Evolutionary conservation across 2,888 invertebrate species (phyloP).

Genomic region (Operophtera brumata): DNA sequence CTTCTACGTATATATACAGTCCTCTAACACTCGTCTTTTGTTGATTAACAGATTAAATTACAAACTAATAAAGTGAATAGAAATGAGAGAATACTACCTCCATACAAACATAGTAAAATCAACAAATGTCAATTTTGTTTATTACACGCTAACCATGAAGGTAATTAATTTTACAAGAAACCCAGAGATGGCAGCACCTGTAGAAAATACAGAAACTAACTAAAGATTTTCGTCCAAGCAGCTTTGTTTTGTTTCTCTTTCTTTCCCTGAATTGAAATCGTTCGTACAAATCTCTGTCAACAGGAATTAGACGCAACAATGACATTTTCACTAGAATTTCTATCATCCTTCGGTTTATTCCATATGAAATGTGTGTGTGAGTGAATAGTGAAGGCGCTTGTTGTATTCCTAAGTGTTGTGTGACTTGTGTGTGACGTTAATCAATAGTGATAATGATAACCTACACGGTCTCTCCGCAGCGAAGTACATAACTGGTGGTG

Average conservation of each 20-base stretch:
- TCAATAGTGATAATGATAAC: constrained; percentile 68
- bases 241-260: constrained; percentile 63
- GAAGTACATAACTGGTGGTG: constrained; percentile 66
- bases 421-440: constrained; percentile 68
- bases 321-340: constrained; percentile 21
- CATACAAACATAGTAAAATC: constrained; percentile 43
- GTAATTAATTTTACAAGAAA: constrained; percentile 7
- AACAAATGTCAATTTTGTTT: constrained; percentile 42
- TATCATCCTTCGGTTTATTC: constrained; percentile 27
- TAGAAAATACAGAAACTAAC: constrained; percentile 21
- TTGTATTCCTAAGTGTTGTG: constrained; percentile 42
- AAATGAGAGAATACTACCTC: constrained; percentile 35
- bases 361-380: constrained; percentile 48
- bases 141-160: constrained; percentile 10
- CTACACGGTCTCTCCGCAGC: constrained; percentile 74
- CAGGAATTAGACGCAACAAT: constrained; percentile 9
- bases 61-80: background rate
- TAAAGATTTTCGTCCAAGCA: constrained; percentile 39
- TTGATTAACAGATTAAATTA: background rate
- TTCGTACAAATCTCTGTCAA: constrained; percentile 34
- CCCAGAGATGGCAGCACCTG: constrained; percentile 62
- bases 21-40: background rate
- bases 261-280: constrained; percentile 40
- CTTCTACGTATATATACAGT: background rate
- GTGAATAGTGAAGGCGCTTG: constrained; percentile 41